Conservation (phyloP, 2,888 invertebrate genomes). For the Danaus chrysippus region DNA sequence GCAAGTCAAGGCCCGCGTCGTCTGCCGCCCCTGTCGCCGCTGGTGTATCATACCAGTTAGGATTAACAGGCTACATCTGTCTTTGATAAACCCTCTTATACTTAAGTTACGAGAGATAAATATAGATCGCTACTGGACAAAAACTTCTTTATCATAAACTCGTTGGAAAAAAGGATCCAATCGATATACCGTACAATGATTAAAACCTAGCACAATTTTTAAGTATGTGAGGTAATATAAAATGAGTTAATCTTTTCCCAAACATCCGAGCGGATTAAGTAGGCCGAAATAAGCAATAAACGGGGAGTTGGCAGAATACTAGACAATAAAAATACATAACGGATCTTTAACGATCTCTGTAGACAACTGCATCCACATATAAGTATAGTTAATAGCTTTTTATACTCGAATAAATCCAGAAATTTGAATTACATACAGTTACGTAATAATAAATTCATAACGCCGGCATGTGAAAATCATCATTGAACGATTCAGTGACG, state of each 20-base stretch:
- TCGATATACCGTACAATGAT: too few relatives aligned
- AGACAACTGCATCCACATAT: slow-evolving; percentile 18
- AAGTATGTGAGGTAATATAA: not conserved
- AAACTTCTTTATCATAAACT: too few relatives aligned
- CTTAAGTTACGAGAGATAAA: too few relatives aligned
- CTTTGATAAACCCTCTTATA: too few relatives aligned
- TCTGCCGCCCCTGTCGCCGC: slow-evolving; percentile 80
- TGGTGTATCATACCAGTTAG: slow-evolving; percentile 16
- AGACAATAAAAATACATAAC: slow-evolving; percentile 25
- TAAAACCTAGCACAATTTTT: not conserved
- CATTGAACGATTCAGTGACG: slow-evolving; percentile 5
- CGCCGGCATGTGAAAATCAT: slow-evolving; percentile 12
- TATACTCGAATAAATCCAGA: slow-evolving; percentile 13
- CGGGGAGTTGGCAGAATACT: slow-evolving; percentile 20
- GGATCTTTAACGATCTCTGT: slow-evolving; percentile 22
- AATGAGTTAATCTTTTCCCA: not conserved
- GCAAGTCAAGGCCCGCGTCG: slow-evolving; percentile 68
- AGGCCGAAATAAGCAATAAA: slow-evolving; percentile 21
- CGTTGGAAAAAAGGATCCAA: too few relatives aligned
- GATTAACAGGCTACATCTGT: too few relatives aligned
- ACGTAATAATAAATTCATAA: slow-evolving; percentile 19
- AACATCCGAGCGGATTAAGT: slow-evolving; percentile 5
- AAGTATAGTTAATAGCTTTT: slow-evolving; percentile 17
- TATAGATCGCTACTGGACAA: too few relatives aligned
- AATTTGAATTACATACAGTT: slow-evolving; percentile 18